Conservation (phyloP, 2,888 invertebrate genomes). For the Candidula unifasciata region DNA sequence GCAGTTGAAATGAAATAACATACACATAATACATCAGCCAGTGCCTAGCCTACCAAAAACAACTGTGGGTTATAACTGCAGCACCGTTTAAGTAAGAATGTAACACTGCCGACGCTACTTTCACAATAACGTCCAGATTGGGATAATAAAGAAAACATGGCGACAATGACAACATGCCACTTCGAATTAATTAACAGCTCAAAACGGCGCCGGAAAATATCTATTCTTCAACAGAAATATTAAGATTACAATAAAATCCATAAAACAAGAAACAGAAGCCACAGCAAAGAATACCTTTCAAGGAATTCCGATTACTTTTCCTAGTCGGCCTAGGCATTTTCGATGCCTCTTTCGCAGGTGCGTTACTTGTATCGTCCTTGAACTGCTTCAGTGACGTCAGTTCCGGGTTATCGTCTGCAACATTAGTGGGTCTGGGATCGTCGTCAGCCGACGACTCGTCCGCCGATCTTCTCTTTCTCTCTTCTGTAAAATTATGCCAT, state of each 20-base stretch:
- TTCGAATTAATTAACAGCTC: no score
- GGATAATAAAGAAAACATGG: conserved; percentile 4
- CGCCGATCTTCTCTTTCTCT: conserved; percentile 53
- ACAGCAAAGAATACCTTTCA: conserved; percentile 46
- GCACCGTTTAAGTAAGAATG: no score
- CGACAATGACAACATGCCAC: background rate
- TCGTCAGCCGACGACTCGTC: conserved; percentile 57
- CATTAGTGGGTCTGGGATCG: conserved; percentile 42
- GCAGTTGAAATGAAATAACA: no score
- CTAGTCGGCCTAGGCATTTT: conserved; percentile 54
- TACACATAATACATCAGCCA: no score
- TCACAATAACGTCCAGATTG: background rate
- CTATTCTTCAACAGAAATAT: background rate
- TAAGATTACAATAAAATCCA: background rate
- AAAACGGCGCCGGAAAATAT: no score
- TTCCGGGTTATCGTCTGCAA: conserved; percentile 45
- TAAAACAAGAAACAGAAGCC: background rate
- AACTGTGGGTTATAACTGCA: no score
- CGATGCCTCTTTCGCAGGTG: conserved; percentile 55
- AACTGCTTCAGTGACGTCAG: conserved; percentile 53
- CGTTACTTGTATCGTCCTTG: conserved; percentile 53
- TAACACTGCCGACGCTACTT: no score
- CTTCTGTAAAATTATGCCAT: conserved; percentile 49
- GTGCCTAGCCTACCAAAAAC: no score
- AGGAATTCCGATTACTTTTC: conserved; percentile 49